Evolutionary conservation across 2,797 vertebrate species (phyloP).

Genomic region (Mormyrops boulengeri): DNA sequence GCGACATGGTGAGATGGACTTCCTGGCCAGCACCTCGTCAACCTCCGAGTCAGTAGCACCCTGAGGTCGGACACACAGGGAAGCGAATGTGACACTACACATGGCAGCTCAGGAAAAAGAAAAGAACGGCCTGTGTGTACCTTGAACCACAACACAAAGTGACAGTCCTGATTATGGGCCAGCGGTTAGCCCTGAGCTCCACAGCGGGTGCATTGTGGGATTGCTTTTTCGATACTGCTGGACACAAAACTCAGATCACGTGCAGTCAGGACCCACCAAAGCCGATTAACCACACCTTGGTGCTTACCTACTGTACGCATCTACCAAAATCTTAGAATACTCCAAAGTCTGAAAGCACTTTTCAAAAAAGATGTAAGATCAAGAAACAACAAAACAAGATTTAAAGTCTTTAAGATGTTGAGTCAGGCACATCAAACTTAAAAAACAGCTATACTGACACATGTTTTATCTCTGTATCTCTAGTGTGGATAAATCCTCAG

Average conservation of each 20-base stretch:
- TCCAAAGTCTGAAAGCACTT: not conserved
- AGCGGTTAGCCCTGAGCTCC: not conserved
- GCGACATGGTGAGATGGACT: conserved; percentile 45
- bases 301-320: not conserved
- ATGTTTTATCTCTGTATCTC: not conserved
- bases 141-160: not conserved
- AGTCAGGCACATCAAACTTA: not conserved
- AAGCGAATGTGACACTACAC: not conserved
- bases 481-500: not conserved
- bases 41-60: conserved; percentile 57
- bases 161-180: not conserved
- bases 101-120: not conserved
- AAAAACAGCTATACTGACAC: not conserved
- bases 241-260: not conserved
- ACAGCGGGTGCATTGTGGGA: not conserved
- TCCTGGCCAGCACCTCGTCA: conserved; percentile 50
- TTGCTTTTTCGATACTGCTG: not conserved
- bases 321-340: not conserved
- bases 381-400: not conserved
- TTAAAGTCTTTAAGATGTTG: not conserved
- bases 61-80: conserved; percentile 39
- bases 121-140: not conserved
- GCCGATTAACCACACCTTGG: not conserved
- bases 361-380: not conserved
- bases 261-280: not conserved